Base-by-base conservation (phyloP, 2,797 vertebrate genomes). In the Brachyalestes nurse region DNA sequence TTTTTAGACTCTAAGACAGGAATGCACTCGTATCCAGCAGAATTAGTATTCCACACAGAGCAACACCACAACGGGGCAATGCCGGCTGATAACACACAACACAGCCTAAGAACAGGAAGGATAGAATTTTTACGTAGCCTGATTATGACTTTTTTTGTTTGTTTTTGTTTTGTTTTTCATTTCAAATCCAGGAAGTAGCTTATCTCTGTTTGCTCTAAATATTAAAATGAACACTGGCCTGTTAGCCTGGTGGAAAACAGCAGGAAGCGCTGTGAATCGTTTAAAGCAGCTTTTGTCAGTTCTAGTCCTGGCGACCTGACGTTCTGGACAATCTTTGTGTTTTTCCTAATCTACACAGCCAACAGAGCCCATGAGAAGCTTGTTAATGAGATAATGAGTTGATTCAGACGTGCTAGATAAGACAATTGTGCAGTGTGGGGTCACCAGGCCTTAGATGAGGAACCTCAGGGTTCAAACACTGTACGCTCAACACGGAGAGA, bases 101-200 rank as follows among this genome's bases (percentile, higher is more conserved):
- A 67, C 9, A 21, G 40, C 1, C 5, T 23, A 5, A 47, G 66
- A 45, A 42, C 66, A 12, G 40, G 42, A 45, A 21, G n/a, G 34
- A 23, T 12, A 47, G 19, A 69, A 66, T 38, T 17, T 65, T 40
- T 38, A n/a, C 64, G 19, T 66, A 10, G n/a, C 42, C 28, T 34
- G 16, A 6, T 34, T 34, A 34, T 34, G 34, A 34, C 34, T 34
- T 34, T 34, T 34, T 34, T 34, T 34, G 34, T 34, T 34, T 34
- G 34, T 34, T 34, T 2, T 34, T 34, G 34, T 2, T 34, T 34
- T 34, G 34, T 34, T 34, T 34, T 34, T 34, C 34, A 34, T 34
- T n/a, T 40, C 17, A 66, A 66, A 66, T 66, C 64, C 16, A 17
- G 17, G 42, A 66, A 66, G 34, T 40, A 65, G 62, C 62, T 34